Conservation (phyloP, 1,140 invertebrate genomes). For the Zaprionus ghesquierei region DNA sequence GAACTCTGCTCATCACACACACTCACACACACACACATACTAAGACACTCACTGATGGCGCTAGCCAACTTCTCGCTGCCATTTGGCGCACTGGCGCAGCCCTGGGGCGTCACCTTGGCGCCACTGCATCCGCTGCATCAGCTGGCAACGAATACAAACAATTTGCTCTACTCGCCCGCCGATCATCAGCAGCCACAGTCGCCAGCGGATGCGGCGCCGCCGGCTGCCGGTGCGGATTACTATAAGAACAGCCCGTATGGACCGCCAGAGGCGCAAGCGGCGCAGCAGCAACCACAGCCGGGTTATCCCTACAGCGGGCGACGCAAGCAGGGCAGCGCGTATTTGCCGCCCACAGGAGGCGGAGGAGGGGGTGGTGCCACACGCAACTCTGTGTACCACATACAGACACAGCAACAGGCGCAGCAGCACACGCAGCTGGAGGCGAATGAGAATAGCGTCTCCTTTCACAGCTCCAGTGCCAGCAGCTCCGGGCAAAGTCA, state of each 20-base stretch:
- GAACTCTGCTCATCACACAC: neutral
- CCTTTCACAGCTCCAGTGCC: slow-evolving; percentile 58
- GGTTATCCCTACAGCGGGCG: slow-evolving; percentile 66
- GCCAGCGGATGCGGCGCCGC: neutral
- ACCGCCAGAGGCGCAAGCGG: slow-evolving; percentile 35
- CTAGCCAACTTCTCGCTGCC: slow-evolving; percentile 80
- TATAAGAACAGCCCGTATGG: slow-evolving; percentile 70
- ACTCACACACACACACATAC: neutral
- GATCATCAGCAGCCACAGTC: slow-evolving; percentile 62
- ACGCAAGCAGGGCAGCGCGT: slow-evolving; percentile 70
- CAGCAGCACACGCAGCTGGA: slow-evolving; percentile 47
- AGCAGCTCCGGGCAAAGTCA: slow-evolving; percentile 51
- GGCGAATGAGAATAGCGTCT: slow-evolving; percentile 50
- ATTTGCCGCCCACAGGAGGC: slow-evolving; percentile 67
- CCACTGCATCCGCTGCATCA: slow-evolving; percentile 78
- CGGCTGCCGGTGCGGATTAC: slow-evolving; percentile 37
- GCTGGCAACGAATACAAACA: slow-evolving; percentile 79
- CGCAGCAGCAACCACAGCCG: slow-evolving; percentile 7
- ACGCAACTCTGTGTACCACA: slow-evolving; percentile 69
- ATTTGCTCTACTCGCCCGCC: slow-evolving; percentile 78
- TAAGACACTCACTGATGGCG: slow-evolving; percentile 53
- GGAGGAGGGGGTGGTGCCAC: slow-evolving; percentile 30
- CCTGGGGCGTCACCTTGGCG: slow-evolving; percentile 77
- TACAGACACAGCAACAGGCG: slow-evolving; percentile 58
- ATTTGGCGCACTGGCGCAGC: slow-evolving; percentile 68